These are phyloP conservation scores for Meloidogyne hapla DNA, from an alignment of 1,140 invertebrate species.

Conservation along the genomic window DNA sequence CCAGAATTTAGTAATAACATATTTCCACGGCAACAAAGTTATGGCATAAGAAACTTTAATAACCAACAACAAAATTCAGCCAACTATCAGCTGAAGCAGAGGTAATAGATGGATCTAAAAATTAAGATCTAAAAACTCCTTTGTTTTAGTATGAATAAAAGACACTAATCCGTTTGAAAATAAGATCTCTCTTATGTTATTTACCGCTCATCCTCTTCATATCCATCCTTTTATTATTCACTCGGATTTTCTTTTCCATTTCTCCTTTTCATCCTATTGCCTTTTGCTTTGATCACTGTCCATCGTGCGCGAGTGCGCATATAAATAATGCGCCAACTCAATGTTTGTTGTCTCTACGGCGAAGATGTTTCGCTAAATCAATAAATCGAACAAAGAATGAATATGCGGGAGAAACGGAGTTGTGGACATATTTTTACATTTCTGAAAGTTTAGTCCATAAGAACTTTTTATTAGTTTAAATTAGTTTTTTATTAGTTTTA, in stretches of 20 bases:
- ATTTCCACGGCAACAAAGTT: neutral
- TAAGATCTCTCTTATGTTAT: neutral
- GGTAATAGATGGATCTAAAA: neutral
- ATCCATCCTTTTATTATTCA: neutral
- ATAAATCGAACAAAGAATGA: neutral
- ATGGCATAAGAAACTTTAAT: neutral
- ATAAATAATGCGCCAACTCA: neutral
- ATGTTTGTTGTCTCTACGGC: neutral
- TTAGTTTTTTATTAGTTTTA: too few species aligned
- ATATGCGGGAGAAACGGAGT: neutral
- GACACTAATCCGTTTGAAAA: neutral
- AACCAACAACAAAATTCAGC: neutral
- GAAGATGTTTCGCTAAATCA: neutral
- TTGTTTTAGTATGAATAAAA: neutral
- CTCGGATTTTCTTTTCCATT: neutral
- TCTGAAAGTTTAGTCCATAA: neutral
- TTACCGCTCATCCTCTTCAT: neutral
- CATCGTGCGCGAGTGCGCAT: neutral
- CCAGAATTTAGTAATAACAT: neutral
- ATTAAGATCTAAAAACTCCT: too few species aligned
- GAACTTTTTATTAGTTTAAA: neutral
- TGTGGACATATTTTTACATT: neutral
- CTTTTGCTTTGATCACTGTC: slow-evolving; percentile 6
- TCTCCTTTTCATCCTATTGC: neutral
- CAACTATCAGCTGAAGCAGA: neutral